phyloP scores from a whole-genome alignment of 2,888 invertebrate genomes.

The Eubasilissa splendida region DNA sequence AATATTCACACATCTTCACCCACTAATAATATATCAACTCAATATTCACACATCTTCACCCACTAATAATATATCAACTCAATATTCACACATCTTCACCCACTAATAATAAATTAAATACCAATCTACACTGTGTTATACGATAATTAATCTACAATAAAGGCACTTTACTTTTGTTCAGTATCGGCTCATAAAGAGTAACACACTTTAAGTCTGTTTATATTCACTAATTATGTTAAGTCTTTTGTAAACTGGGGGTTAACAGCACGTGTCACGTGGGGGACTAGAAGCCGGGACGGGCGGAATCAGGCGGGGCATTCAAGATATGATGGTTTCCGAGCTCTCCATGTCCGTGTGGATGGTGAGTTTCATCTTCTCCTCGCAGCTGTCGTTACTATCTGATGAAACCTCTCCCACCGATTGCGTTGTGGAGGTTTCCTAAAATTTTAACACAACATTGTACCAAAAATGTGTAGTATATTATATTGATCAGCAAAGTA shows the following conservation, averaged over 20 bases:
- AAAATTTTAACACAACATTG: slow-evolving; percentile 59
- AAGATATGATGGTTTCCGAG: slow-evolving; percentile 64
- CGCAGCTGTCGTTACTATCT: slow-evolving; percentile 80
- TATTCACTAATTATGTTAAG: background rate
- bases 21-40: no score
- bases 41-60: no score
- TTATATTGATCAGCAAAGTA: no score
- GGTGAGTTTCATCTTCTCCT: slow-evolving; percentile 85
- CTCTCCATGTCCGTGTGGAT: slow-evolving; percentile 77
- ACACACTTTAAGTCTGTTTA: background rate
- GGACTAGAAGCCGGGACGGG: slow-evolving; percentile 29
- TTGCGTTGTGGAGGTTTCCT: slow-evolving; percentile 83
- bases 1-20: no score
- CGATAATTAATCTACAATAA: slow-evolving; percentile 28
- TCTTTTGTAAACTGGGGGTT: slow-evolving; percentile 6
- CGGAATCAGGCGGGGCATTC: slow-evolving; percentile 39
- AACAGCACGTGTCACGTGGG: slow-evolving; percentile 12
- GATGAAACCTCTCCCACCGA: slow-evolving; percentile 74
- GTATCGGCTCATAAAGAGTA: background rate
- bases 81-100: no score
- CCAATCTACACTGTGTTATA: background rate
- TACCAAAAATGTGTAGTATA: no score
- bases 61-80: no score
- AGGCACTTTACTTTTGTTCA: slow-evolving; percentile 32
- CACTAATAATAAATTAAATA: no score